These are phyloP conservation scores for Malthinus flaveolus DNA, from an alignment of 2,888 invertebrate species.

Conservation along the genomic window DNA sequence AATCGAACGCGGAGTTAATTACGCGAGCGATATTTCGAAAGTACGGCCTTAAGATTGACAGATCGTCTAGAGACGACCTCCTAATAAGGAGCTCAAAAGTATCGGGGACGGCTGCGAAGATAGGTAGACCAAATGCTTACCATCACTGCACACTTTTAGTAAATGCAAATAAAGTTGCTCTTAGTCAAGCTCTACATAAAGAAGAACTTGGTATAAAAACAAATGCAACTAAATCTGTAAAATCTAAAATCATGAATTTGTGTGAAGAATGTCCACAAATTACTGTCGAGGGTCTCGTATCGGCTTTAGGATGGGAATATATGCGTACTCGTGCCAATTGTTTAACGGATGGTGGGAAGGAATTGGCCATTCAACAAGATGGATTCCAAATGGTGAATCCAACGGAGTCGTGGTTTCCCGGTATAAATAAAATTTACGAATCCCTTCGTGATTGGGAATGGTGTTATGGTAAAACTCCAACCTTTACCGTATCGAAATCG, in stretches of 20 bases:
- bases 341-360: constrained; percentile 72
- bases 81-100: constrained; percentile 78
- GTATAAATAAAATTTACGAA: constrained; percentile 70
- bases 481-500: constrained; percentile 72
- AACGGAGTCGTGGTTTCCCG: constrained; percentile 86
- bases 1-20: constrained; percentile 85
- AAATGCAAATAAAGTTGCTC: constrained; percentile 76
- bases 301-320: constrained; percentile 83
- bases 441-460: constrained; percentile 83
- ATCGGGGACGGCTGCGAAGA: constrained; percentile 94
- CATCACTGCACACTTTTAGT: constrained; percentile 97
- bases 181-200: constrained; percentile 73
- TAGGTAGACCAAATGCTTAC: constrained; percentile 87
- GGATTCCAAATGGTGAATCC: constrained; percentile 88
- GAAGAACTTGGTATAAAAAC: constrained; percentile 81
- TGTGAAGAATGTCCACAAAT: constrained; percentile 73
- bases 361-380: constrained; percentile 72
- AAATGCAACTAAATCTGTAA: constrained; percentile 83
- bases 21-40: constrained; percentile 79
- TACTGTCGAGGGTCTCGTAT: constrained; percentile 71
- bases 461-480: constrained; percentile 86
- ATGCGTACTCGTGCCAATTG: constrained; percentile 71
- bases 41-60: constrained; percentile 76
- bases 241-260: constrained; percentile 82
- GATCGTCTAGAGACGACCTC: constrained; percentile 87